phyloP scores from a whole-genome alignment of 1,140 invertebrate species.

The Drosophila elegans region DNA sequence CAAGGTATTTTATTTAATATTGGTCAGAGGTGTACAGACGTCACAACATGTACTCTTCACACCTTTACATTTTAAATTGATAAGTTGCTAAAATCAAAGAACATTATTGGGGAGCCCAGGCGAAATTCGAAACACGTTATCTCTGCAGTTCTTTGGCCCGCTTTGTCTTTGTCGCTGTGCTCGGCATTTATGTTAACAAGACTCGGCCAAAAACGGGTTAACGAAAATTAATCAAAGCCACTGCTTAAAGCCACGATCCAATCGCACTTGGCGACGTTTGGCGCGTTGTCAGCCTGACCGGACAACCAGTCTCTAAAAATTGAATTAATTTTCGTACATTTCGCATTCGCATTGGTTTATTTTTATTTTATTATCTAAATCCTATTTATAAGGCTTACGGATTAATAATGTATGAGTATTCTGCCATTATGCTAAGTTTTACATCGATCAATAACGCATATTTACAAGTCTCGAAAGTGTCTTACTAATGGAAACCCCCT shows the following conservation, averaged over 20 bases:
- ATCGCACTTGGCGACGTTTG: conserved; percentile 55
- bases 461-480: conserved; percentile 52
- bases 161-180: conserved; percentile 35
- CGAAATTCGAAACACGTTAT: conserved; percentile 43
- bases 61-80: conserved; percentile 3
- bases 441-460: conserved; percentile 53
- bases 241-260: conserved; percentile 39
- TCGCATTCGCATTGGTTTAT: conserved; percentile 48
- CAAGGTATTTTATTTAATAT: too few species aligned
- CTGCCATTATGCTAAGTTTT: conserved; percentile 48
- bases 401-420: conserved; percentile 70
- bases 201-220: conserved; percentile 59
- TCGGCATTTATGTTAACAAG: conserved; percentile 55
- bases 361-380: conserved; percentile 71
- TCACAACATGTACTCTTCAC: not conserved
- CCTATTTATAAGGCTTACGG: conserved; percentile 61
- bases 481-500: conserved; percentile 1
- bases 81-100: conserved; percentile 22
- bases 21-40: too few species aligned
- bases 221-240: conserved; percentile 64
- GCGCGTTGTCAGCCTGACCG: conserved; percentile 46
- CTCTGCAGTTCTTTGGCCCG: conserved; percentile 32
- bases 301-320: conserved; percentile 34
- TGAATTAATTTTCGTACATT: conserved; percentile 63
- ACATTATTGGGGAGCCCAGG: conserved; percentile 15